Evolutionary conservation across 2,113 vertebrate species (phyloP).

Genomic region (Rhinichthys klamathensis): DNA sequence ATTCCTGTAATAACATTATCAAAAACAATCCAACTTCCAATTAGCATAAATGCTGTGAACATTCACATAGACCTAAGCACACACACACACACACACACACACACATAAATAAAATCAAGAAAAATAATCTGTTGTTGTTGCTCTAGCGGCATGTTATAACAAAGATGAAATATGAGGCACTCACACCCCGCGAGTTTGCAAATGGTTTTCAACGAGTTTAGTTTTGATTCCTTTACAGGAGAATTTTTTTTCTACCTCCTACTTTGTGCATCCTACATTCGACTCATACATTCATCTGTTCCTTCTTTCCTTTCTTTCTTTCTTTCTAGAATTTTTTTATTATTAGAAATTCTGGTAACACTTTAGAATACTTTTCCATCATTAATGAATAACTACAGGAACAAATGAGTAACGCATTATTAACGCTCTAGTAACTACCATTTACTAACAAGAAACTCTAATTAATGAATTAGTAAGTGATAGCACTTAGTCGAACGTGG

Average conservation of each 20-base stretch:
- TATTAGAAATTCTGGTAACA: too few species aligned
- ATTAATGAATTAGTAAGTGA: too few species aligned
- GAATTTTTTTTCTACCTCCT: neutral
- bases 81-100: neutral
- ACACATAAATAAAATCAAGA: neutral
- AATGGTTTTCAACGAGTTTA: neutral
- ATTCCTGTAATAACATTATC: slow-evolving; percentile 11
- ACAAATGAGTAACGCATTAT: too few species aligned
- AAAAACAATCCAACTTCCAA: neutral
- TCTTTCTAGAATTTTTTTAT: too few species aligned
- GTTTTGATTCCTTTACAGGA: neutral
- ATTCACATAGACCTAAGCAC: neutral
- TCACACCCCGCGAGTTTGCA: neutral
- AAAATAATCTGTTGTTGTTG: neutral
- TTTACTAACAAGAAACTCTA: too few species aligned
- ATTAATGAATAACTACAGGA: too few species aligned
- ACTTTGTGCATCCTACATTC: neutral
- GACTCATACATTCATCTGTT: too few species aligned
- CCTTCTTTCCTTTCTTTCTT: neutral
- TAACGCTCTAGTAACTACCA: too few species aligned
- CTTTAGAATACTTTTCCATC: too few species aligned
- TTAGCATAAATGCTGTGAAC: neutral
- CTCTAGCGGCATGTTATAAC: neutral
- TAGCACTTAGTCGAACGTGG: too few species aligned
- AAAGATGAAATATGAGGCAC: neutral